Percentiles rank a stretch among this genome's conserved stretches.
phyloP scores from a whole-genome alignment of 1,140 invertebrate genomes.

The Glomeris maerens region DNA sequence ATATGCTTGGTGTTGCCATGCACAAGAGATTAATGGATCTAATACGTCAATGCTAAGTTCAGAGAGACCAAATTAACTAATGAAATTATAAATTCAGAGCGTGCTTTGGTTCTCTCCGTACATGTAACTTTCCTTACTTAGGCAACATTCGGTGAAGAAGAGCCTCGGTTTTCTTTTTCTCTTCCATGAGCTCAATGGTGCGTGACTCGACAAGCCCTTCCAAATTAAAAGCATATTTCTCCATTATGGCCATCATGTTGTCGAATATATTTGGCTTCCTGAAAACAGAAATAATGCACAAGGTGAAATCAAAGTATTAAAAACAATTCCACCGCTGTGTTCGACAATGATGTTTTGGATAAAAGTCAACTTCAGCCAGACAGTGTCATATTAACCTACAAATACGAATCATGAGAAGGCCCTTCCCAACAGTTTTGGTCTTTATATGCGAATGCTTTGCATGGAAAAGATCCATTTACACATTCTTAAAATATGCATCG shows the following conservation, averaged over 20 bases:
- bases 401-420: no score
- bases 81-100: no score
- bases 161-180: slow-evolving; percentile 70
- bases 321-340: slow-evolving; percentile 1
- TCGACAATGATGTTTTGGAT: not conserved
- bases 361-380: slow-evolving; percentile 6
- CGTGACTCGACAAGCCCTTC: slow-evolving; percentile 64
- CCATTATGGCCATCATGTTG: slow-evolving; percentile 73
- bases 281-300: slow-evolving; percentile 18
- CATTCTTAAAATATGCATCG: no score
- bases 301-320: no score
- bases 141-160: slow-evolving; percentile 66
- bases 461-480: no score
- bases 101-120: no score
- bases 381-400: slow-evolving; percentile 1
- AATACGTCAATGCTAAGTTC: no score
- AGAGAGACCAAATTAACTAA: no score
- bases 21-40: no score
- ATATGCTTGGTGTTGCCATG: no score
- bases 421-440: no score
- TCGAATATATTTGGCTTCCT: slow-evolving; percentile 73
- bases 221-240: slow-evolving; percentile 70
- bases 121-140: slow-evolving; percentile 38
- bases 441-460: no score
- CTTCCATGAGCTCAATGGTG: slow-evolving; percentile 60